These are phyloP conservation scores for Neuroterus valhalla DNA, from an alignment of 1,140 invertebrate genomes.

Conservation along the genomic window DNA sequence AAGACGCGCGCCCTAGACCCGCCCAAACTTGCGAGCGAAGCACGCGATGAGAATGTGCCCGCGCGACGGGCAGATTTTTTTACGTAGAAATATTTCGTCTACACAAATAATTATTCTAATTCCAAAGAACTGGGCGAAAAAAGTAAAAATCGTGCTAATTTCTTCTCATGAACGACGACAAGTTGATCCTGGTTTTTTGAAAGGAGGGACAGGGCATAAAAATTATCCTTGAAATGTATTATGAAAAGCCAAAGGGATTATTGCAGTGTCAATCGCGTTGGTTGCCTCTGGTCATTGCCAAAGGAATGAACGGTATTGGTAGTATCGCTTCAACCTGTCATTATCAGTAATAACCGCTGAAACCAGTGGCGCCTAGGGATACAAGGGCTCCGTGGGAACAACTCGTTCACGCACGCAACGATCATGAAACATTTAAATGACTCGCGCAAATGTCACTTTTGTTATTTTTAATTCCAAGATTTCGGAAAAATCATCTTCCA, in stretches of 20 bases:
- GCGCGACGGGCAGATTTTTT: no score
- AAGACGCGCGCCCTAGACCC: no score
- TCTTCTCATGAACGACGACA: no score
- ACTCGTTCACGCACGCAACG: conserved; percentile 41
- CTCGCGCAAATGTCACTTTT: conserved; percentile 23
- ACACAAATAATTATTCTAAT: no score
- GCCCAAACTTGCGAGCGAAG: no score
- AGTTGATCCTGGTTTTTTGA: no score
- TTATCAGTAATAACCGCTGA: conserved; percentile 59
- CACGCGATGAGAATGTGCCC: no score
- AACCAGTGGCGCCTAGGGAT: conserved; percentile 59
- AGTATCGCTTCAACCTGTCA: conserved; percentile 55
- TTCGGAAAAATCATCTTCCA: neutral
- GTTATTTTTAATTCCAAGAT: neutral
- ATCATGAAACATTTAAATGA: conserved; percentile 48
- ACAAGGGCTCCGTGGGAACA: conserved; percentile 59
- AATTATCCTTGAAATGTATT: no score
- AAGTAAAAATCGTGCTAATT: no score
- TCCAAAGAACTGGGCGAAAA: no score
- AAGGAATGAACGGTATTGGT: conserved; percentile 51
- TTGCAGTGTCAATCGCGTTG: conserved; percentile 51
- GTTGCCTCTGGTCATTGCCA: conserved; percentile 49
- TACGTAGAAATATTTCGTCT: no score
- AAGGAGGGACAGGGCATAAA: no score
- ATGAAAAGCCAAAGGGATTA: conserved; percentile 29